A percentile compares a stretch with the other conserved stretches of the same genome.
Evolutionary conservation across 2,797 vertebrate genomes (phyloP).

Genomic region (Darevskia nairensis): DNA sequence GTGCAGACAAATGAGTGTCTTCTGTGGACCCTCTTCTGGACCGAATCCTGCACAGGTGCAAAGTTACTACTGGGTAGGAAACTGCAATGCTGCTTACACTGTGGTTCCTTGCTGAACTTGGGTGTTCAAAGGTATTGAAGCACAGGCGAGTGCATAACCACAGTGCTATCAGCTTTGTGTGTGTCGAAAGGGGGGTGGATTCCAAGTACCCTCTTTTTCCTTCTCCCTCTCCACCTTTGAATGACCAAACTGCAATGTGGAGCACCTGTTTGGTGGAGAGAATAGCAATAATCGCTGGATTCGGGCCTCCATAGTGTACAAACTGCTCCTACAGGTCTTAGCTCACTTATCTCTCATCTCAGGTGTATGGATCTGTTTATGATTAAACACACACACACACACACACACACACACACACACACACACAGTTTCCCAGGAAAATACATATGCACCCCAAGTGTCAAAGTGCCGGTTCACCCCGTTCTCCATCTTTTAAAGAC

Average conservation of each 20-base stretch:
- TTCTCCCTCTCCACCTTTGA: neutral
- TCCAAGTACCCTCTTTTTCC: neutral
- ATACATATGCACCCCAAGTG: neutral
- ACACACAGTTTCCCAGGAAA: neutral
- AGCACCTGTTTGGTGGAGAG: neutral
- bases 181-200: neutral
- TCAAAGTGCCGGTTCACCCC: neutral
- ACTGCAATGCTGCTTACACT: neutral
- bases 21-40: neutral
- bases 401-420: no score
- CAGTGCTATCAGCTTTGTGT: neutral
- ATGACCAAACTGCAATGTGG: neutral
- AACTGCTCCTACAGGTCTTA: neutral
- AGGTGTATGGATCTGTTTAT: no score
- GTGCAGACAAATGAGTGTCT: neutral
- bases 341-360: neutral
- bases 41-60: no score
- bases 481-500: neutral
- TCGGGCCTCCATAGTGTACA: neutral
- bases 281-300: neutral
- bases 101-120: no score
- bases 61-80: neutral
- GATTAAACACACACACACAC: neutral
- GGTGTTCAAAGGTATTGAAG: no score
- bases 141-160: no score